phyloP scores from a whole-genome alignment of 2,888 invertebrate genomes.

The Aphrophora alni region DNA sequence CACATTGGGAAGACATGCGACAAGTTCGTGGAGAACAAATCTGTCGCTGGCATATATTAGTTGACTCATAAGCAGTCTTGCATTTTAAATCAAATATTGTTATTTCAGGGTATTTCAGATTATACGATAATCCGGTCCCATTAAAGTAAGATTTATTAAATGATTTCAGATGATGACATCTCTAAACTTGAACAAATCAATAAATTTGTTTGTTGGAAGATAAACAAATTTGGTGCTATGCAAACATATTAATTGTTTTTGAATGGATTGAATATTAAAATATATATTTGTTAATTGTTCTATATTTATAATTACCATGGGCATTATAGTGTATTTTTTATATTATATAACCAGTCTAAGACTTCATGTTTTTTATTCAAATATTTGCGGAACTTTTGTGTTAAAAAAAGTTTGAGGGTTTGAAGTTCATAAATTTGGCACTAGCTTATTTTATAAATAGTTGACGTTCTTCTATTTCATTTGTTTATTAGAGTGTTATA shows the following conservation, averaged over 20 bases:
- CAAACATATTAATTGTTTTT: background rate
- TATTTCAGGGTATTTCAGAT: background rate
- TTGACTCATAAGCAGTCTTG: slow-evolving; percentile 59
- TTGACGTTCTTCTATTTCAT: no score
- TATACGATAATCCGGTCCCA: background rate
- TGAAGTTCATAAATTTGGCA: no score
- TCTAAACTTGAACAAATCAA: background rate
- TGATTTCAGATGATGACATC: no score
- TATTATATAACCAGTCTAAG: no score
- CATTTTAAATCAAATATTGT: background rate
- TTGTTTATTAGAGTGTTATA: no score
- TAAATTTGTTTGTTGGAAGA: background rate
- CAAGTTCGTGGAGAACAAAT: slow-evolving; percentile 86
- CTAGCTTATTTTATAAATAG: no score
- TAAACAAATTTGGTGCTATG: background rate
- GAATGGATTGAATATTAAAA: background rate
- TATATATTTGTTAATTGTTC: background rate
- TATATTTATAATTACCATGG: background rate
- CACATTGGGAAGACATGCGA: slow-evolving; percentile 94
- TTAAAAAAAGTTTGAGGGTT: no score
- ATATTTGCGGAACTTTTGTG: no score
- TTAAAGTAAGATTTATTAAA: background rate
- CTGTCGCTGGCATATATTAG: slow-evolving; percentile 91
- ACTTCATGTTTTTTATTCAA: no score
- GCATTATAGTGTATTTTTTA: background rate